These are phyloP conservation scores for Tiphia femorata DNA, from an alignment of 2,888 invertebrate species.

Conservation along the genomic window DNA sequence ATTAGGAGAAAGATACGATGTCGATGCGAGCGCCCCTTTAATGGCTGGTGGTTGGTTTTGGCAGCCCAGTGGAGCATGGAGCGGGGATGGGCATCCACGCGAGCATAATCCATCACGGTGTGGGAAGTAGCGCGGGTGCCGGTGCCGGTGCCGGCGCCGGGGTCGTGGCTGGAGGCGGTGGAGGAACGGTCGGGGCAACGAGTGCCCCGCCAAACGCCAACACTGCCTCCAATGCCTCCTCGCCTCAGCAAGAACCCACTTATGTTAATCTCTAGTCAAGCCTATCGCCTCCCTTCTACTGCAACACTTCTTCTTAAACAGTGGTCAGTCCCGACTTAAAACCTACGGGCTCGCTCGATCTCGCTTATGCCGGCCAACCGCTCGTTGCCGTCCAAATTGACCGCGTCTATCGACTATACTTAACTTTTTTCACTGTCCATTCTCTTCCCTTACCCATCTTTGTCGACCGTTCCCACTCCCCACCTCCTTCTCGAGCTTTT, in stretches of 20 bases:
- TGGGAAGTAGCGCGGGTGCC: slow-evolving; percentile 70
- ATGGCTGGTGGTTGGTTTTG: slow-evolving; percentile 70
- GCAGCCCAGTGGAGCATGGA: slow-evolving; percentile 71
- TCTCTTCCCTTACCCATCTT: not conserved
- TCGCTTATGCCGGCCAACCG: slow-evolving; percentile 53
- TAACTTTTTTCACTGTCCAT: not conserved
- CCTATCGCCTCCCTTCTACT: slow-evolving; percentile 70
- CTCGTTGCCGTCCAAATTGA: slow-evolving; percentile 21
- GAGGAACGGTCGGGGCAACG: slow-evolving; percentile 71
- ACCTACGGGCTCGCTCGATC: slow-evolving; percentile 62
- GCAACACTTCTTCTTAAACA: slow-evolving; percentile 70
- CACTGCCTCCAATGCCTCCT: slow-evolving; percentile 70
- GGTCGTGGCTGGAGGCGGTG: slow-evolving; percentile 66
- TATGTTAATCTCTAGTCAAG: slow-evolving; percentile 92
- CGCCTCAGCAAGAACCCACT: slow-evolving; percentile 84
- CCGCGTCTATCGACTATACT: not conserved
- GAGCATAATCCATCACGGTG: slow-evolving; percentile 69
- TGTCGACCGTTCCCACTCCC: not conserved
- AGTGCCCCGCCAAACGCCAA: slow-evolving; percentile 73
- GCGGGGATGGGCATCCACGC: slow-evolving; percentile 70
- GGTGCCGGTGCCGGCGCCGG: slow-evolving; percentile 69
- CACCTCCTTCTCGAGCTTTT: not conserved
- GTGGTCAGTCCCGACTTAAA: slow-evolving; percentile 69
- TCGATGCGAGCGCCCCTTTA: slow-evolving; percentile 67
- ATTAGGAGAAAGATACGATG: slow-evolving; percentile 47